Percentiles rank a stretch among this genome's conserved stretches.
Evolutionary conservation across 2,888 invertebrate species (phyloP).

Genomic region (Hyalella azteca): DNA sequence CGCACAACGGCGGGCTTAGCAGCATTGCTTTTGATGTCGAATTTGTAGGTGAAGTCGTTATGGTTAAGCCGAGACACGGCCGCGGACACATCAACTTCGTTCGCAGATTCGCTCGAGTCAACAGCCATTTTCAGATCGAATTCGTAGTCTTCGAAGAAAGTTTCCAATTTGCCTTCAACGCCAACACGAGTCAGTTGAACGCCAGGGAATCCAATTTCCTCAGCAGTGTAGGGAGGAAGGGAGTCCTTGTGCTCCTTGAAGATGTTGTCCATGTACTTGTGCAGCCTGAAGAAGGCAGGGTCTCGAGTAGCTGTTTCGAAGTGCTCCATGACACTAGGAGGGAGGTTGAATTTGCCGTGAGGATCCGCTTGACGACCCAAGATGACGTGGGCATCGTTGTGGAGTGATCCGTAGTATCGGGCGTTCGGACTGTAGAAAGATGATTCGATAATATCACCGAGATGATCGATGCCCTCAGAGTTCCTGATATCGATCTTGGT

Average conservation of each 20-base stretch:
- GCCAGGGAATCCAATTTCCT: constrained; percentile 56
- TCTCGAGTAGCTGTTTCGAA: constrained; percentile 74
- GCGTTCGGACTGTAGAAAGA: constrained; percentile 59
- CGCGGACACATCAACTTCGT: constrained; percentile 49
- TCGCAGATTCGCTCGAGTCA: constrained; percentile 31
- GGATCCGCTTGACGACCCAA: no score
- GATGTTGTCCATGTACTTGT: constrained; percentile 72
- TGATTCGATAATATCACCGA: constrained; percentile 59
- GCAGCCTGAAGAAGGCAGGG: constrained; percentile 75
- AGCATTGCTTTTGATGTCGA: constrained; percentile 56
- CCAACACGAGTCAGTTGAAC: constrained; percentile 64
- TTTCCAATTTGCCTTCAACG: constrained; percentile 65
- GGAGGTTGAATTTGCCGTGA: constrained; percentile 62
- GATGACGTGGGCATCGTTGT: constrained; percentile 46
- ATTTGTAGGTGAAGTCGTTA: constrained; percentile 59
- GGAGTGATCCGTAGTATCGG: constrained; percentile 57
- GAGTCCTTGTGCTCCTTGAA: constrained; percentile 71
- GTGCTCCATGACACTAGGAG: constrained; percentile 64
- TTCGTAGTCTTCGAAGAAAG: constrained; percentile 60
- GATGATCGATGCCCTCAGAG: constrained; percentile 58
- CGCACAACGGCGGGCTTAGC: constrained; percentile 59
- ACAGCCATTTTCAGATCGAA: constrained; percentile 62
- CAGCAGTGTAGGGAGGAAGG: constrained; percentile 69
- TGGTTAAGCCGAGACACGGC: constrained; percentile 60
- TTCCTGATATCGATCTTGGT: constrained; percentile 54